Base-by-base conservation (phyloP, 2,888 invertebrate species). In the Lasioglossum malachurum region DNA sequence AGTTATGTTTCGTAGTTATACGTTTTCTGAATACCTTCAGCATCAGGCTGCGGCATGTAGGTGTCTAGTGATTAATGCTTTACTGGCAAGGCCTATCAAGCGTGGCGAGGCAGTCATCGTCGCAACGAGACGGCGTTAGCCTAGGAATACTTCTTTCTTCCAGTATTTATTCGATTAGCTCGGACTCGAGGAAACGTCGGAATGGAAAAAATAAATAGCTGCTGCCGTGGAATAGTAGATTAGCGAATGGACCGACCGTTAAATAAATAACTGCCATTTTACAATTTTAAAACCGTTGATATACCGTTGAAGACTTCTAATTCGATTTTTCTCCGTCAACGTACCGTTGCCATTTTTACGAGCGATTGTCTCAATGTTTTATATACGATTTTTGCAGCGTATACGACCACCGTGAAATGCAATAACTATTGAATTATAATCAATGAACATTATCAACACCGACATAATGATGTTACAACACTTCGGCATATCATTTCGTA, bases 161-260 rank as follows among this genome's bases (percentile, higher is more conserved):
- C 94, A 94, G 88, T 94, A 94, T 94, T 94, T 94, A 93, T 93
- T 93, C 89, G 84, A 91, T 89, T 91, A 91, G 90, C 86, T 83
- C 91, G 88, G 85, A 73, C 83, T 87, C 78, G 80, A 86, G 81
- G 82, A 85, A 77, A 72, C 80, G 79, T 83, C 72, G 83, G 84
- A 81, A 82, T 53, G 84, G 64, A 73, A 57, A n/a, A 57, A 10
- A n/a, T 23, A 53, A n/a, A 53, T 53, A 87, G 83, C 71, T 84
- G 80, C 69, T 77, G 75, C 79, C 77, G 75, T 78, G 77, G 31
- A n/a, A 83, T 64, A 73, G 44, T 84, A 79, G 83, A 85, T 73
- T 80, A 89, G 79, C 77, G 44, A 84, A 77, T 77, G 78, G 82
- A 86, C 78, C 87, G 83, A 91, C 80, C 27, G 78, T 69, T 69